Conservation (phyloP, 2,113 vertebrate genomes). For the Tragulus kanchil region DNA sequence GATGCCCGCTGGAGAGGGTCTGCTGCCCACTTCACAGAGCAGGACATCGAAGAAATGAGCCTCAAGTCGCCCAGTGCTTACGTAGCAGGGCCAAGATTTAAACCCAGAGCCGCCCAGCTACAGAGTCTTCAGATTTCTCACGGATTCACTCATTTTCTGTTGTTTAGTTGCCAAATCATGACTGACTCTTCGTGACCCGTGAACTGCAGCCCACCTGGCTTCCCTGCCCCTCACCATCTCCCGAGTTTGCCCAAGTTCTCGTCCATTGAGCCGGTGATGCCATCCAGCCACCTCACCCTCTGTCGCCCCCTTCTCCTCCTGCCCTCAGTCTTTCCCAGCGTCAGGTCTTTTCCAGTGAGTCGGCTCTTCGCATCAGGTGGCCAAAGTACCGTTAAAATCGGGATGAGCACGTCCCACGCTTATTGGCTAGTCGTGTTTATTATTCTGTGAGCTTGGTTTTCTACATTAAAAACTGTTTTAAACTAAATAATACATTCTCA, state of each 20-base stretch:
- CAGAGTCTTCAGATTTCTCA: not conserved
- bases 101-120: not conserved
- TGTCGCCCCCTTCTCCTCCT: not conserved
- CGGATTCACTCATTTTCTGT: not conserved
- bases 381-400: too few relatives aligned
- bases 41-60: not conserved
- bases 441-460: too few relatives aligned
- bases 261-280: not conserved
- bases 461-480: too few relatives aligned
- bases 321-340: not conserved
- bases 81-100: not conserved
- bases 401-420: too few relatives aligned
- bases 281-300: not conserved
- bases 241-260: not conserved
- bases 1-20: accelerated
- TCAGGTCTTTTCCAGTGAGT: not conserved
- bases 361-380: not conserved
- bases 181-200: not conserved
- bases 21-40: not conserved
- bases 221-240: not conserved
- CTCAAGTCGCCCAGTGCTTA: not conserved
- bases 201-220: not conserved
- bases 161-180: not conserved
- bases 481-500: too few relatives aligned
- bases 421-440: too few relatives aligned